Evolutionary conservation across 2,888 invertebrate species (phyloP), one percentile per base, ranked within the genome.

Genomic region (Euzetes globulus): DNA sequence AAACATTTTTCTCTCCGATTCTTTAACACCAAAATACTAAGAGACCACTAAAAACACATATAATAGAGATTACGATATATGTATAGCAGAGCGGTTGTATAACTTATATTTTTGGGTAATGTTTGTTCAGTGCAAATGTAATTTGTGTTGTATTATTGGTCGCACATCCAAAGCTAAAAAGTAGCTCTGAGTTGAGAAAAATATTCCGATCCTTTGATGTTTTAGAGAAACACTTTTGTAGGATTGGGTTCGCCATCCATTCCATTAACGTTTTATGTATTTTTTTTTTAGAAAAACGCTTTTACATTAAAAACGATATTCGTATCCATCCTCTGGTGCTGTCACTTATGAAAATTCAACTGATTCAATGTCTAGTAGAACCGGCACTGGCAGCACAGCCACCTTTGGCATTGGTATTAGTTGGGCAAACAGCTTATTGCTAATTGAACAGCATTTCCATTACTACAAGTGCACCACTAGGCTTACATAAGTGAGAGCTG

Each of bases 381-480:
- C 41, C 41, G 11, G 41, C 11, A 1, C 41, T 41, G 41, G 41
- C 41, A 41, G 13, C 41, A 13, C 41, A 52, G 52, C 60, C 60
- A 60, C 60, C 60, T 60, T 60, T 33, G 29, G n/a, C 37, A n/a
- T 22, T 19, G 15, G 68, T 45, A 68, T 68, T 68, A 68, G 68
- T 41, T 68, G 37, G 68, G 68, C 68, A 68, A 68, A 55, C 68
- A 68, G 68, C 68, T 68, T 68, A 68, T 68, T 68, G 68, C 68
- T 68, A 68, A 68, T 68, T 68, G 68, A 68, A 68, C 68, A 22
- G 22, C 68, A 68, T 68, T 68, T 68, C 68, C 68, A 68, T 68
- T 68, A 68, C 68, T 68, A 22, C 60, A 41, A 68, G 41, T 68
- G 68, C 68, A 68, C 68, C n/a, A 15, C 33, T 11, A 65, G 13